These are phyloP conservation scores for Lepisosteus osseus DNA, from an alignment of 2,113 vertebrate genomes.

Conservation along the genomic window DNA sequence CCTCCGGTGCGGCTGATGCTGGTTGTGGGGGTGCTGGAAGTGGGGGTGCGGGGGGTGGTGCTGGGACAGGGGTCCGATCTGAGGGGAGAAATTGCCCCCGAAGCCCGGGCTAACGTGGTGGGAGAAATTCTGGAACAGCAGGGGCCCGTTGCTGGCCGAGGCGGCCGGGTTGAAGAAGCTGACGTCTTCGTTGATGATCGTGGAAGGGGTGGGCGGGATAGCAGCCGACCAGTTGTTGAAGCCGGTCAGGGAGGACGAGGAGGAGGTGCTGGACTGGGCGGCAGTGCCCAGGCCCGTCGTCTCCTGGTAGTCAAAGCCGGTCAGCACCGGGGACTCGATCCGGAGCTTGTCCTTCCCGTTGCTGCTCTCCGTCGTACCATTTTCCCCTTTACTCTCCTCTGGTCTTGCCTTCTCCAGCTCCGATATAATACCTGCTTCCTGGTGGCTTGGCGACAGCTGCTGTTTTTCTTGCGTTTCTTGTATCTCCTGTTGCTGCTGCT, in stretches of 20 bases:
- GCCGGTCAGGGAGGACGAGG: constrained; percentile 88
- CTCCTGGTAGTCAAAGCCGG: constrained; percentile 95
- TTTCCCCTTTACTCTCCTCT: constrained; percentile 83
- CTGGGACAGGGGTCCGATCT: constrained; percentile 93
- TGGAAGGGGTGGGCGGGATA: constrained; percentile 89
- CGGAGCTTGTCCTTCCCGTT: constrained; percentile 88
- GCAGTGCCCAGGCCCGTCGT: constrained; percentile 85
- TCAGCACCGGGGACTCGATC: constrained; percentile 89
- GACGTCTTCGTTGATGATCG: constrained; percentile 91
- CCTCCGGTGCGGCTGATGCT: constrained; percentile 94
- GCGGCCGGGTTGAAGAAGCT: constrained; percentile 92
- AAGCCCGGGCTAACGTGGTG: constrained; percentile 93
- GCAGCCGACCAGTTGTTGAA: constrained; percentile 98
- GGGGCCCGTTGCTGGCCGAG: constrained; percentile 87
- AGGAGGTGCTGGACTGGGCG: constrained; percentile 85
- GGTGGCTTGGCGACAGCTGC: constrained; percentile 83
- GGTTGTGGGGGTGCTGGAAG: constrained; percentile 92
- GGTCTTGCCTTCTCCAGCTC: constrained; percentile 82
- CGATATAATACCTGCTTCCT: constrained; percentile 84
- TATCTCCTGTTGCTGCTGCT: constrained; percentile 85
- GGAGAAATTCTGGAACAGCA: constrained; percentile 97
- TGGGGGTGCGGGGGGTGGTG: constrained; percentile 94
- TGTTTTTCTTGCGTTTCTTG: constrained; percentile 93
- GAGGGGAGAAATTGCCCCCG: constrained; percentile 92
- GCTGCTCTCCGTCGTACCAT: constrained; percentile 77